A percentile compares a stretch with the other conserved stretches of the same genome.
These are phyloP conservation scores for Hyperoodon ampullatus DNA, from an alignment of 2,113 vertebrate genomes.

Conservation along the genomic window DNA sequence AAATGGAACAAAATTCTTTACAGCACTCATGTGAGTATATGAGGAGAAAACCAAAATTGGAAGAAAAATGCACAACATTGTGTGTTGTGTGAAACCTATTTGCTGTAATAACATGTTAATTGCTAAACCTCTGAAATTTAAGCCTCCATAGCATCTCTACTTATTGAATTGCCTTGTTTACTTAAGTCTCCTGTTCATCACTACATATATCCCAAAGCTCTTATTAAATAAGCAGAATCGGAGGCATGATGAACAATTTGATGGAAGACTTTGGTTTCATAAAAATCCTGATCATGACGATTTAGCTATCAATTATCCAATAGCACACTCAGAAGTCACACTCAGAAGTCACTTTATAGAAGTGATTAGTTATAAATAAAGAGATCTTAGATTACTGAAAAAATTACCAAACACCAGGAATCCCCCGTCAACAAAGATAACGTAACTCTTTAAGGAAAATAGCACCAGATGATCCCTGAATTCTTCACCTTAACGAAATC, in stretches of 20 bases:
- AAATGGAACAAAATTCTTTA: neutral
- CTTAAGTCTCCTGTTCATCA: too few species aligned
- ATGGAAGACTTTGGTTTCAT: too few species aligned
- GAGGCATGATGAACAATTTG: too few species aligned
- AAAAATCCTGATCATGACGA: accelerated
- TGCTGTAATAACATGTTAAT: too few species aligned
- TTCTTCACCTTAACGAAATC: constrained; percentile 4
- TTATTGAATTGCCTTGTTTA: too few species aligned
- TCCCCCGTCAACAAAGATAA: neutral
- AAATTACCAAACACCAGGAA: neutral
- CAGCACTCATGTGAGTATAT: neutral
- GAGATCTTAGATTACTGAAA: neutral
- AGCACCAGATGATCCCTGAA: neutral
- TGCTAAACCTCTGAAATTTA: too few species aligned
- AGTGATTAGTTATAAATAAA: constrained; percentile 1
- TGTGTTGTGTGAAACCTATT: constrained; percentile 23
- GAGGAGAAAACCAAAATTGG: constrained; percentile 29
- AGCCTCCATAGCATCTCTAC: too few species aligned
- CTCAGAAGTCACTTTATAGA: neutral
- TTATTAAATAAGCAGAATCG: too few species aligned
- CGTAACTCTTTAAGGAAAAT: neutral
- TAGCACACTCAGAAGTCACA: neutral
- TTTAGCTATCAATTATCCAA: neutral
- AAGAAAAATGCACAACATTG: constrained; percentile 8
- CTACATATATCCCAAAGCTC: too few species aligned